Conservation (phyloP, 92 coral and sea anemone species). For the Micromussa lordhowensis region DNA sequence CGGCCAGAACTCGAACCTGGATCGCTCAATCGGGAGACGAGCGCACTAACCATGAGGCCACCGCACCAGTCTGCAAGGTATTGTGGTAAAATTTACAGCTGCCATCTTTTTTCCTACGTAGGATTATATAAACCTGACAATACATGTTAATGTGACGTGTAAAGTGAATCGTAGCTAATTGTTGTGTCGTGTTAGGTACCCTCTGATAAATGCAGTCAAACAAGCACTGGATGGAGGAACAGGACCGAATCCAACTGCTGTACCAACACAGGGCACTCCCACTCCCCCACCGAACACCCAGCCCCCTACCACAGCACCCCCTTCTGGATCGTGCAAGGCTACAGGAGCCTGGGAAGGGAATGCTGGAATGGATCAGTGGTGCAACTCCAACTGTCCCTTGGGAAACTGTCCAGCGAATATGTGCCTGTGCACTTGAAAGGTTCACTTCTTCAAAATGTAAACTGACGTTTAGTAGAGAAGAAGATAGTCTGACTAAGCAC, state of each 20-base stretch:
- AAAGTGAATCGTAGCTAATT: neutral
- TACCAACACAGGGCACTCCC: constrained; percentile 2
- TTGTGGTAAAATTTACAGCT: too few species aligned
- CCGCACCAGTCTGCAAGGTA: too few species aligned
- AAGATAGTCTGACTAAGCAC: neutral
- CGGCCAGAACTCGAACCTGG: too few species aligned
- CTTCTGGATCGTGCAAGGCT: constrained; percentile 61
- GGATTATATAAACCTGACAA: too few species aligned
- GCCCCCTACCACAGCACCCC: constrained; percentile 36
- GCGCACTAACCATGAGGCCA: too few species aligned
- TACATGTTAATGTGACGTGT: too few species aligned
- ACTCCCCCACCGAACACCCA: neutral
- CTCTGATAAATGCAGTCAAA: constrained; percentile 78
- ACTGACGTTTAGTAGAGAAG: neutral
- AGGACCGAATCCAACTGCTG: neutral
- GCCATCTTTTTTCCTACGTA: too few species aligned
- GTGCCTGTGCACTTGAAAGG: constrained; percentile 45
- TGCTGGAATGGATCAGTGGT: constrained; percentile 73
- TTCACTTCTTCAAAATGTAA: neutral
- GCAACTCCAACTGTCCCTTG: constrained; percentile 52
- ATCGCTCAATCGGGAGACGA: too few species aligned
- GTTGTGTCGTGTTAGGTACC: constrained; percentile 29
- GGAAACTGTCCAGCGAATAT: constrained; percentile 67
- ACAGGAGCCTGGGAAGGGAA: constrained; percentile 71
- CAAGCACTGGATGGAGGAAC: constrained; percentile 37